Evolutionary conservation across 2,113 vertebrate species (phyloP).

Genomic region (Psophia crepitans): DNA sequence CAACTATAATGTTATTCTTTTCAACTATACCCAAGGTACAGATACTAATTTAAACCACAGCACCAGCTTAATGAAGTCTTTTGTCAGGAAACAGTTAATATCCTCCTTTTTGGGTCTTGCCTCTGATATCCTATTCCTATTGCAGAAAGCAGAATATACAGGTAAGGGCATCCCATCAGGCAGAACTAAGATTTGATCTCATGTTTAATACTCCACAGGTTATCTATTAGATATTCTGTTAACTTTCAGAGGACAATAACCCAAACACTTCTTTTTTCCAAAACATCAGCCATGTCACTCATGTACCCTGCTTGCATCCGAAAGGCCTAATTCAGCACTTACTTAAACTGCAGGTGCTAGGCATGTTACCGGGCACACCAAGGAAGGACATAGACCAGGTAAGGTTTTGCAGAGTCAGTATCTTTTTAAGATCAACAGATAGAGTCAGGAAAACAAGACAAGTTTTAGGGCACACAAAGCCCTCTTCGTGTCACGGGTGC

Average conservation of each 20-base stretch:
- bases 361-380: neutral
- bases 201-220: neutral
- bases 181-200: neutral
- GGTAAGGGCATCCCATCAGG: neutral
- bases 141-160: neutral
- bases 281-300: neutral
- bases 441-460: neutral
- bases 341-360: neutral
- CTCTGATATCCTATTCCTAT: neutral
- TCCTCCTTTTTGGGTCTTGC: neutral
- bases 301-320: neutral
- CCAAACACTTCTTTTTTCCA: neutral
- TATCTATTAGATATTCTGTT: neutral
- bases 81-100: neutral
- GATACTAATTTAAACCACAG: neutral
- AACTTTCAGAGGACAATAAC: neutral
- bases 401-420: neutral
- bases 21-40: neutral
- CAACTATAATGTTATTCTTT: neutral
- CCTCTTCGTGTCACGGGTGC: neutral
- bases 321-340: neutral
- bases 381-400: neutral
- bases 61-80: neutral
- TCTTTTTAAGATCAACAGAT: neutral
- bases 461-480: neutral